phyloP scores from a whole-genome alignment of 1,140 invertebrate genomes.

The Hyposmocoma kahamanoa region DNA sequence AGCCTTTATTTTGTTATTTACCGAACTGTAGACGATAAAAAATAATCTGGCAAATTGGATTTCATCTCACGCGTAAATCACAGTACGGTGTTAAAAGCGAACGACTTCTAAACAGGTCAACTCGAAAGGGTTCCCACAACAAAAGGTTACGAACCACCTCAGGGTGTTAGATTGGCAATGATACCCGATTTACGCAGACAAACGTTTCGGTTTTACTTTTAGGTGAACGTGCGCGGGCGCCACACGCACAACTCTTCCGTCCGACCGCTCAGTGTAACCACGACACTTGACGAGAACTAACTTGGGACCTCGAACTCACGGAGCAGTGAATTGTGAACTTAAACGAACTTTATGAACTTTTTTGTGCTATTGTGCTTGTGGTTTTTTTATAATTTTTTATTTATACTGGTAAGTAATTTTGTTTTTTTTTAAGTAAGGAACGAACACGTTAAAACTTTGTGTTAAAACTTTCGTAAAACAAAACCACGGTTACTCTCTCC shows the following conservation, averaged over 20 bases:
- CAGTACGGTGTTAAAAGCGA: too few species aligned
- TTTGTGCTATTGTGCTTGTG: constrained; percentile 46
- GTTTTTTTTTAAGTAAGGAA: background rate
- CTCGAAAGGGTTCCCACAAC: too few species aligned
- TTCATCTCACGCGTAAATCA: too few species aligned
- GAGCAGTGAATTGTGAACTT: constrained; percentile 45
- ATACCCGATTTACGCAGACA: constrained; percentile 42
- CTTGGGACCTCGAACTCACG: constrained; percentile 44
- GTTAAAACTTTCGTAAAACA: background rate
- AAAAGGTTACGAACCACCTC: too few species aligned
- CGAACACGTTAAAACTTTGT: background rate
- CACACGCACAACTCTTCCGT: constrained; percentile 55
- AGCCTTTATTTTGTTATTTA: too few species aligned
- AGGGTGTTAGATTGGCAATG: constrained; percentile 43
- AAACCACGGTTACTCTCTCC: constrained; percentile 7
- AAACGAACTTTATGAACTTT: constrained; percentile 37
- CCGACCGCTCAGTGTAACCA: constrained; percentile 52
- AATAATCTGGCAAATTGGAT: too few species aligned
- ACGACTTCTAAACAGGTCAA: too few species aligned
- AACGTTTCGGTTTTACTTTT: constrained; percentile 48
- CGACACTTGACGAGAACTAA: constrained; percentile 60
- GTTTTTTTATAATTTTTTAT: constrained; percentile 13
- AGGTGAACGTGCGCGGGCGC: constrained; percentile 53
- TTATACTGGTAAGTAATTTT: background rate
- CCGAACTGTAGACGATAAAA: too few species aligned